Evolutionary conservation across 35 echinoderm and acorn worm species (phyloP).

Genomic region (Holothuria glaberrima): DNA sequence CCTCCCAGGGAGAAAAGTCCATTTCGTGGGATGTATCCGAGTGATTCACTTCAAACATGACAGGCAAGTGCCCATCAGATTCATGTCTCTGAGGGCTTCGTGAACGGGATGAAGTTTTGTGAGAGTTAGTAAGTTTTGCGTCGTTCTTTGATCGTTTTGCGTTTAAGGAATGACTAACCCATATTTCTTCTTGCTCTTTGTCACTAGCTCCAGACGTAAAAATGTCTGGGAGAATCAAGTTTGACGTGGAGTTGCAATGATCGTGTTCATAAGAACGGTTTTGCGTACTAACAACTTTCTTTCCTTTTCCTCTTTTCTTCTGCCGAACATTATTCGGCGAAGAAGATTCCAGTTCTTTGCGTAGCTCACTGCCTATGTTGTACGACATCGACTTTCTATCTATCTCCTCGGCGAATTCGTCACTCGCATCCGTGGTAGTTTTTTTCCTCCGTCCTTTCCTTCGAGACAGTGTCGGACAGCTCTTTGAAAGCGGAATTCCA

Average conservation of each 20-base stretch:
- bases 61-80: background rate
- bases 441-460: background rate
- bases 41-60: slow-evolving; percentile 34
- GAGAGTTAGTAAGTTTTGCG: slow-evolving; percentile 6
- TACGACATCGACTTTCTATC: slow-evolving; percentile 38
- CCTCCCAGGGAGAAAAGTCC: slow-evolving; percentile 31
- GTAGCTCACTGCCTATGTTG: slow-evolving; percentile 44
- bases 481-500: slow-evolving; percentile 36
- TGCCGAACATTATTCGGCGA: background rate
- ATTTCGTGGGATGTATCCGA: background rate
- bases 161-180: background rate
- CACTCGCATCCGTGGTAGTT: background rate
- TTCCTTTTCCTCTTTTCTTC: slow-evolving; percentile 9
- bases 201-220: background rate
- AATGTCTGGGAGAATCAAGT: slow-evolving; percentile 11
- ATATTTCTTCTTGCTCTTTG: background rate
- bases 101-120: background rate
- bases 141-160: background rate
- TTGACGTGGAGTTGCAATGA: background rate
- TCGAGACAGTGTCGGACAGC: slow-evolving; percentile 25
- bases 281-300: background rate
- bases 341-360: slow-evolving; percentile 34
- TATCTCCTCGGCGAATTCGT: slow-evolving; percentile 40
- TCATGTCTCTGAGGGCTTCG: background rate
- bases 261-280: background rate